Evolutionary conservation across 2,797 vertebrate species (phyloP).

Genomic region (Halcyon badia): DNA sequence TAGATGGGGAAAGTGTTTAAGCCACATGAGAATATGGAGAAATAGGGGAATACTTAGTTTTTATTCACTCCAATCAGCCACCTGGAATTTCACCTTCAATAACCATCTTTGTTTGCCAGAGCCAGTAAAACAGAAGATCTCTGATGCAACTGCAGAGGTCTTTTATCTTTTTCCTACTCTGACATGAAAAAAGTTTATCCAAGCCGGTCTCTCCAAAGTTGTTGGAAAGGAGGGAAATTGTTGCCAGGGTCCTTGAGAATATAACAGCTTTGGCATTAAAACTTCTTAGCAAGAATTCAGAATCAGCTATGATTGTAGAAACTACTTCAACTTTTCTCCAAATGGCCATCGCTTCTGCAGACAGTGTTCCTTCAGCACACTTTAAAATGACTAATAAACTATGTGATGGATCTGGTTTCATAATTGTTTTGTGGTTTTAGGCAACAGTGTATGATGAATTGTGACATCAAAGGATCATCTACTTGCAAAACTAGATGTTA

Average conservation of each 20-base stretch:
- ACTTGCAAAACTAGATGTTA: background rate
- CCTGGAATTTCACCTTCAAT: background rate
- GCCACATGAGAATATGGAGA: background rate
- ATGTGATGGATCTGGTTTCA: background rate
- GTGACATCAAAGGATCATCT: background rate
- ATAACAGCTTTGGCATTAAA: background rate
- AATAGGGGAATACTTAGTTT: background rate
- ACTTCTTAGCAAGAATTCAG: background rate
- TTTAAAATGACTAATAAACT: background rate
- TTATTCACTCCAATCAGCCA: background rate
- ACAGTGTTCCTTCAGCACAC: background rate
- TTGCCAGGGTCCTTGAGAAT: background rate
- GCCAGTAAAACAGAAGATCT: background rate
- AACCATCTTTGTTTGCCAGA: background rate
- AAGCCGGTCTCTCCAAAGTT: background rate
- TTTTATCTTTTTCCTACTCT: background rate
- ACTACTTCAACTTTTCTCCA: background rate
- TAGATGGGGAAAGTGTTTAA: background rate
- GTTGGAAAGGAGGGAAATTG: background rate
- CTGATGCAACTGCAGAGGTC: background rate
- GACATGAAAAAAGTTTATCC: background rate
- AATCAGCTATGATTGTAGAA: background rate
- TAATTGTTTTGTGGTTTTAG: background rate
- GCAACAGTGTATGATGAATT: background rate
- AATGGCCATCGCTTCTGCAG: background rate